Evolutionary conservation across 1,140 invertebrate species (phyloP).

Genomic region (Ganaspis sp.): DNA sequence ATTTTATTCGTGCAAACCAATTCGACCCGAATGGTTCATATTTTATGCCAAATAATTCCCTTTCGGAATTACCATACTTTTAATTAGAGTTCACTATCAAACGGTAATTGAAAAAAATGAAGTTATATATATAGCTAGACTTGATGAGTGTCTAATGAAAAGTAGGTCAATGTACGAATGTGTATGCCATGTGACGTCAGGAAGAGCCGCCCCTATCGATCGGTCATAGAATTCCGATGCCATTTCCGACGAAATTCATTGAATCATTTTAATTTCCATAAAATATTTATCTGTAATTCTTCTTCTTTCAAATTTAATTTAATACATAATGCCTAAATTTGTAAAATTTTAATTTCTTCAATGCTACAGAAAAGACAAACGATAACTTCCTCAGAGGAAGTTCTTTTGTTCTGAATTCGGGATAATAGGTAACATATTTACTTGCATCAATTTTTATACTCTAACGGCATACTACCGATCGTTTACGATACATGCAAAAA

Average conservation of each 20-base stretch:
- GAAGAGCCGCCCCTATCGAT: conserved; percentile 28
- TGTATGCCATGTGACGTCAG: conserved; percentile 19
- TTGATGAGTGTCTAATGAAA: conserved; percentile 3
- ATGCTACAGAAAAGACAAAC: too few species aligned
- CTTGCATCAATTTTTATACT: too few species aligned
- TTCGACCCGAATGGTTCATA: too few species aligned
- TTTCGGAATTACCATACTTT: background rate
- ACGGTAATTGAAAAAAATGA: background rate
- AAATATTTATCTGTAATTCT: background rate
- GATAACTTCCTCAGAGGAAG: too few species aligned
- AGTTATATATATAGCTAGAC: background rate
- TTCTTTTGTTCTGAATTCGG: too few species aligned
- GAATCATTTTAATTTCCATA: background rate
- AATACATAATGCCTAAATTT: too few species aligned
- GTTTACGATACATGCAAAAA: too few species aligned
- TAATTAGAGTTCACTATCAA: background rate
- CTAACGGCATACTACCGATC: too few species aligned
- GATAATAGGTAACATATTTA: too few species aligned
- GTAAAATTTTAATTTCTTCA: conserved; percentile 37
- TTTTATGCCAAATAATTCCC: too few species aligned
- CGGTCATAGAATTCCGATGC: conserved; percentile 4
- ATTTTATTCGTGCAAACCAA: too few species aligned
- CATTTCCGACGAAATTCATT: conserved; percentile 22
- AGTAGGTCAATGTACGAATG: conserved; percentile 2
- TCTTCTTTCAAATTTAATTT: conserved; percentile 3